phyloP scores from a whole-genome alignment of 2,797 vertebrate genomes.

The Periparus ater region DNA sequence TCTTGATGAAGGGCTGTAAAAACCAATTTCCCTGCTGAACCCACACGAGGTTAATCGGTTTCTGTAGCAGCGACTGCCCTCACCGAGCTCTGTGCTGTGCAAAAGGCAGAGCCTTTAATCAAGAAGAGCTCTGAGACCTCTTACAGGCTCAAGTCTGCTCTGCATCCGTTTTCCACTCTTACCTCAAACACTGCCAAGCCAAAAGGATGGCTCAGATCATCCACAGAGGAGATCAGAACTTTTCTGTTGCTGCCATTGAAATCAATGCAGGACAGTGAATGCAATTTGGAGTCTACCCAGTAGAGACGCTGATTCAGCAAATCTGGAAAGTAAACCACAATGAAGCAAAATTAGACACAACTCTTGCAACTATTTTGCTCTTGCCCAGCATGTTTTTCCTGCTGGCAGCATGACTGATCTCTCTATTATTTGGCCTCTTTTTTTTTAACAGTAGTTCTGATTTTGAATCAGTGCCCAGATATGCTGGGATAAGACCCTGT shows the following conservation, averaged over 20 bases:
- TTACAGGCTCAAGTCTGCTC: not conserved
- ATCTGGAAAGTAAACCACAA: slow-evolving; percentile 79
- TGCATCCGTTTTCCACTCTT: slow-evolving; percentile 4
- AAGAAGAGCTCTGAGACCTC: not conserved
- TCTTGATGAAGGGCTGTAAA: not conserved
- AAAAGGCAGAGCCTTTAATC: slow-evolving; percentile 19
- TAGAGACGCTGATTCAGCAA: slow-evolving; percentile 94
- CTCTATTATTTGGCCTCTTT: slow-evolving; percentile 15
- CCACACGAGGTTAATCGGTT: not conserved
- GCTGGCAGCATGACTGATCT: slow-evolving; percentile 63
- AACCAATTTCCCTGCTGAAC: not conserved
- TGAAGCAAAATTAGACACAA: slow-evolving; percentile 44
- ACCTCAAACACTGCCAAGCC: slow-evolving; percentile 97
- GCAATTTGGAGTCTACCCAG: slow-evolving; percentile 98
- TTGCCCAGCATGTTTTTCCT: slow-evolving; percentile 43
- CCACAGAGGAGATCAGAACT: slow-evolving; percentile 88
- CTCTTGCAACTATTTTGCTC: slow-evolving; percentile 17
- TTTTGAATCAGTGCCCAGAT: slow-evolving; percentile 45
- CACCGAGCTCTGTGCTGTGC: not conserved
- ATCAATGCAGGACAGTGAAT: slow-evolving; percentile 94
- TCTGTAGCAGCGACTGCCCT: not conserved
- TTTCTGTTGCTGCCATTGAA: slow-evolving; percentile 91
- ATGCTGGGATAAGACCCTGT: slow-evolving; percentile 31
- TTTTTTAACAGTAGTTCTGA: slow-evolving; percentile 7
- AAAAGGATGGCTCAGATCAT: slow-evolving; percentile 93